Evolutionary conservation across 2,797 vertebrate species (phyloP), one percentile per base, ranked within the genome.

Genomic region (Sebastes minor): DNA sequence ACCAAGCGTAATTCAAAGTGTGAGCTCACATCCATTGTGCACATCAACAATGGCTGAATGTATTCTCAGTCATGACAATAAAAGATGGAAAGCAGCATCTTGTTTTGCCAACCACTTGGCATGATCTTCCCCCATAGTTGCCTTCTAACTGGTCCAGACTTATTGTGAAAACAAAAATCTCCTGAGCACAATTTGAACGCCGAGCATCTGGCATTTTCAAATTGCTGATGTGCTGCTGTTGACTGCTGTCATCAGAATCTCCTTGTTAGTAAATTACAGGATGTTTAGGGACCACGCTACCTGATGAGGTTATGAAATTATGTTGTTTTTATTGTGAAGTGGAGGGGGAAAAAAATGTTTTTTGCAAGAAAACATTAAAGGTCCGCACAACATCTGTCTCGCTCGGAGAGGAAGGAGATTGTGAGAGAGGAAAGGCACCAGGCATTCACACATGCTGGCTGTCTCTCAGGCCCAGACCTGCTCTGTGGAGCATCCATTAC

Each of bases 151-250:
- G 55, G 28, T 78, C 71, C 60, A 35, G 62, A 69, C 71, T 77
- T 33, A 65, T 81, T 87, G 72, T 89, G 74, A 76, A 88, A 87
- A 81, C 78, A 88, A 87, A 84, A 23, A 74, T 86, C 88, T 88
- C 83, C 66, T 4, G 83, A 87, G 89, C 76, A 61, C 42, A 71
- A 80, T 86, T 85, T 71, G 66, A 87, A 76, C 9, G 9, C 8
- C 0, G 71, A 93, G 78, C 92, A 94, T 93, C 92, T 94, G 92
- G 87, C 80, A 56, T 65, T 74, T 88, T 82, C n/a, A 89, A 83
- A 89, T 81, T 86, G 82, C 74, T 81, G 82, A 84, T 83, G 72
- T 77, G 74, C 77, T 82, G 73, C 69, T 65, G 69, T 82, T 74
- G 73, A 87, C 81, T 84, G 70, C 72, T 84, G 77, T 81, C 85